Evolutionary conservation across 1,140 invertebrate genomes (phyloP).

Genomic region (Platyura marginata): DNA sequence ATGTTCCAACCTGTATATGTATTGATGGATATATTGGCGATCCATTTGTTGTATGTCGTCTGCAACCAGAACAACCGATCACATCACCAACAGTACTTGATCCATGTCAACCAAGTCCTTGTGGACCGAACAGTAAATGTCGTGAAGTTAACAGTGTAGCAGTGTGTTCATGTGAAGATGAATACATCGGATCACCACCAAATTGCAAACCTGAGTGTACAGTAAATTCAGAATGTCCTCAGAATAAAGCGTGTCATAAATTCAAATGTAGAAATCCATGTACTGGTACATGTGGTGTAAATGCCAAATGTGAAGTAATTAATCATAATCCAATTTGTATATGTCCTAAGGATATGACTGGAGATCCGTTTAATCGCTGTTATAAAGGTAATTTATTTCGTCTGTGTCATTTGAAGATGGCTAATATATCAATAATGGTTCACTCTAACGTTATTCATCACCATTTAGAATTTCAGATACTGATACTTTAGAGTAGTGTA

Average conservation of each 20-base stretch:
- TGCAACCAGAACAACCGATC: slow-evolving; percentile 21
- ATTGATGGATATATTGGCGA: slow-evolving; percentile 41
- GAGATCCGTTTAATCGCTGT: slow-evolving; percentile 65
- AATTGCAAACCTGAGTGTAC: slow-evolving; percentile 66
- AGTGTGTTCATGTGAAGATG: slow-evolving; percentile 58
- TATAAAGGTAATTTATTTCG: no score
- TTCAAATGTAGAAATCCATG: slow-evolving; percentile 75
- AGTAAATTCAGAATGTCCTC: slow-evolving; percentile 62
- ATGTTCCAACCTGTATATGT: slow-evolving; percentile 43
- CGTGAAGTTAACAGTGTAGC: slow-evolving; percentile 45
- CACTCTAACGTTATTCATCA: no score
- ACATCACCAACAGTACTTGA: slow-evolving; percentile 40
- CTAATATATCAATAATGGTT: no score
- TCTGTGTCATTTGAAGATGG: no score
- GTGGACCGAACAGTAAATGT: slow-evolving; percentile 63
- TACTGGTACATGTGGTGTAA: slow-evolving; percentile 49
- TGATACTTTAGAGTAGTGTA: no score
- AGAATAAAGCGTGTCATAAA: slow-evolving; percentile 59
- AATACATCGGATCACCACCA: slow-evolving; percentile 57
- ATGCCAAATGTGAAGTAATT: slow-evolving; percentile 68
- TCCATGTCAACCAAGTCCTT: slow-evolving; percentile 46
- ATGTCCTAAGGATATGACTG: slow-evolving; percentile 42
- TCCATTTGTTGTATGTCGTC: slow-evolving; percentile 32
- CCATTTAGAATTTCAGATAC: no score
- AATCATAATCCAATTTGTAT: slow-evolving; percentile 65